phyloP scores from a whole-genome alignment of 37 sponge, comb jelly and placozoan species.

The Mnemiopsis leidyi region DNA sequence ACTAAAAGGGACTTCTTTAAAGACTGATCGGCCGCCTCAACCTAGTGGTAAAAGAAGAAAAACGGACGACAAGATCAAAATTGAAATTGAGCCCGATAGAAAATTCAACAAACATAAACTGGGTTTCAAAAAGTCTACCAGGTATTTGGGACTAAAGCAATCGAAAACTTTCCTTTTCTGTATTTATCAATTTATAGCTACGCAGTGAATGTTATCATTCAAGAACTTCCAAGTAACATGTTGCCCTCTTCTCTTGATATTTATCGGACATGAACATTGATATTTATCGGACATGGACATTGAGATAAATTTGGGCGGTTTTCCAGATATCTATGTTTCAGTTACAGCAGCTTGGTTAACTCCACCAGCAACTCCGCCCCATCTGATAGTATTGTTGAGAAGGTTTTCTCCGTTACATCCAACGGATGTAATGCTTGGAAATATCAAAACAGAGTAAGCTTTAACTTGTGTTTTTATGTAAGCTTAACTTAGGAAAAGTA shows the following conservation, averaged over 20 bases:
- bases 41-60: constrained; percentile 26
- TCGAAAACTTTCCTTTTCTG: too few relatives aligned
- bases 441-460: constrained; percentile 17
- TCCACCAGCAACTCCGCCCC: not conserved
- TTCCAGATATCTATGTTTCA: not conserved
- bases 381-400: not conserved
- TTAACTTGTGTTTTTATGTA: too few relatives aligned
- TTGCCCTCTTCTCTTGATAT: too few relatives aligned
- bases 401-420: constrained; percentile 1
- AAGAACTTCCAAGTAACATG: too few relatives aligned
- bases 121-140: not conserved
- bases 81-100: not conserved
- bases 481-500: too few relatives aligned
- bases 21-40: not conserved
- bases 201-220: too few relatives aligned
- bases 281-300: too few relatives aligned
- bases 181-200: too few relatives aligned
- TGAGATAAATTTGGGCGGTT: too few relatives aligned
- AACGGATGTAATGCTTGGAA: constrained; percentile 33
- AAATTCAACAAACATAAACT: not conserved
- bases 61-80: constrained; percentile 8
- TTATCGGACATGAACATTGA: too few relatives aligned
- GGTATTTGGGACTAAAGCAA: too few relatives aligned
- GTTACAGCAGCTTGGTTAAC: not conserved
- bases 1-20: not conserved